Percentiles rank a stretch among this genome's conserved stretches.
These are phyloP conservation scores for Chaetodon auriga DNA, from an alignment of 2,113 vertebrate genomes.

Conservation along the genomic window DNA sequence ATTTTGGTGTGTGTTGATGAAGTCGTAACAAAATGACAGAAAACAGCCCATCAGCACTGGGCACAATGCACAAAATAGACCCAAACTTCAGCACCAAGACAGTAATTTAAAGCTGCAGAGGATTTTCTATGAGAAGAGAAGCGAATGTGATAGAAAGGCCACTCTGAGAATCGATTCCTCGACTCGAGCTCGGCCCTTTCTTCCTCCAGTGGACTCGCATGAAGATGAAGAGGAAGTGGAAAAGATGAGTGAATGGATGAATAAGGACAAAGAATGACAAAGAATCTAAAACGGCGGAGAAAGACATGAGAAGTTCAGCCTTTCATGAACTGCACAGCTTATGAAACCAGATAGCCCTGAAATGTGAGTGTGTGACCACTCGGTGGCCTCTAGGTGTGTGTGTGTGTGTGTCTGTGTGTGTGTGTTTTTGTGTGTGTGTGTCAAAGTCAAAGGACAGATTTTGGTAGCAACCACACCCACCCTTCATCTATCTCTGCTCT, in stretches of 20 bases:
- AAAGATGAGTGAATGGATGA: slow-evolving; percentile 67
- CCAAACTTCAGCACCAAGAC: not conserved
- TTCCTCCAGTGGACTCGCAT: not conserved
- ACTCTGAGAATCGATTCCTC: slow-evolving; percentile 40
- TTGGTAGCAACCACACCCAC: slow-evolving; percentile 66
- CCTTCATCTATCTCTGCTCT: slow-evolving; percentile 60
- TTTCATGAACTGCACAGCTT: slow-evolving; percentile 74
- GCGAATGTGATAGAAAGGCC: slow-evolving; percentile 8
- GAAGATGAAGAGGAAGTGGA: slow-evolving; percentile 65
- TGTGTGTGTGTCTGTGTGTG: slow-evolving; percentile 62
- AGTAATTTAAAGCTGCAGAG: not conserved
- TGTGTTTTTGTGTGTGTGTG: slow-evolving; percentile 45
- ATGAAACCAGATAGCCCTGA: slow-evolving; percentile 79
- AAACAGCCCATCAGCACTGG: not conserved
- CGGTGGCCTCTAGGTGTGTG: slow-evolving; percentile 72
- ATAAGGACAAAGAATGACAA: slow-evolving; percentile 64
- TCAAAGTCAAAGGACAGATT: slow-evolving; percentile 76
- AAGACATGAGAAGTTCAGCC: slow-evolving; percentile 68
- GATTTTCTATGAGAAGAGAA: not conserved
- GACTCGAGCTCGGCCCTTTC: slow-evolving; percentile 20
- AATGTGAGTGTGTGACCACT: slow-evolving; percentile 77
- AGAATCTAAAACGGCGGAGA: slow-evolving; percentile 64
- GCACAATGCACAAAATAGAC: not conserved
- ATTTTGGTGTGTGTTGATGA: not conserved
- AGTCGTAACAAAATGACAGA: not conserved